Percentiles rank a stretch among this genome's conserved stretches.
Conservation (phyloP, 2,797 vertebrate species). For the Lagocephalus sceleratus region DNA sequence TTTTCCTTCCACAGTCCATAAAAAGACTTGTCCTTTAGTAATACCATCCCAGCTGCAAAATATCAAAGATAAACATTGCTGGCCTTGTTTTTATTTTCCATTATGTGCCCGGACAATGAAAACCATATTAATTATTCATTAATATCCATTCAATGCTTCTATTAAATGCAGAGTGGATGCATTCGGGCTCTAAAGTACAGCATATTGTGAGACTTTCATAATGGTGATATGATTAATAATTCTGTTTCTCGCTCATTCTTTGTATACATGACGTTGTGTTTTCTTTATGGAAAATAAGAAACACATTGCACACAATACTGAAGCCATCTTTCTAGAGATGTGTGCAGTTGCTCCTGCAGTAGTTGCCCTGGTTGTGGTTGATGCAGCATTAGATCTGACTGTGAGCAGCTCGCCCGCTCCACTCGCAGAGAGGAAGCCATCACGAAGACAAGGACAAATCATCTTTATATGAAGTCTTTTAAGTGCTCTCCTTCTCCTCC, state of each 20-base stretch:
- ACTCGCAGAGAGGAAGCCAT: conserved; percentile 74
- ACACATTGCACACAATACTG: neutral
- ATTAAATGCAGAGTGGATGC: conserved; percentile 16
- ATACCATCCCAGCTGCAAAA: conserved; percentile 5
- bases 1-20: neutral
- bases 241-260: conserved; percentile 33
- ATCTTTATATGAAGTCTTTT: conserved; percentile 78
- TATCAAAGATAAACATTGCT: conserved; percentile 3
- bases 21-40: neutral
- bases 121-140: conserved; percentile 32
- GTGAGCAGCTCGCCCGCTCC: conserved; percentile 74
- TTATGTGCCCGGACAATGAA: conserved; percentile 19
- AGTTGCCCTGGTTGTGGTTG: conserved; percentile 29
- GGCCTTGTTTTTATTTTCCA: conserved; percentile 6
- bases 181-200: conserved; percentile 17
- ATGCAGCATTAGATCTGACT: conserved; percentile 63
- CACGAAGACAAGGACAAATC: conserved; percentile 79
- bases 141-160: conserved; percentile 7
- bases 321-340: conserved; percentile 8
- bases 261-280: conserved; percentile 10
- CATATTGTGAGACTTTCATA: conserved; percentile 23
- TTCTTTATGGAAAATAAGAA: neutral
- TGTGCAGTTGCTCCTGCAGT: conserved; percentile 31
- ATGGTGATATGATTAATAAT: conserved; percentile 24
- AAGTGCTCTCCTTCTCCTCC: conserved; percentile 70